A percentile compares a stretch with the other conserved stretches of the same genome.
These are phyloP conservation scores for Brachirus orientalis DNA, from an alignment of 2,113 vertebrate species.

Conservation along the genomic window DNA sequence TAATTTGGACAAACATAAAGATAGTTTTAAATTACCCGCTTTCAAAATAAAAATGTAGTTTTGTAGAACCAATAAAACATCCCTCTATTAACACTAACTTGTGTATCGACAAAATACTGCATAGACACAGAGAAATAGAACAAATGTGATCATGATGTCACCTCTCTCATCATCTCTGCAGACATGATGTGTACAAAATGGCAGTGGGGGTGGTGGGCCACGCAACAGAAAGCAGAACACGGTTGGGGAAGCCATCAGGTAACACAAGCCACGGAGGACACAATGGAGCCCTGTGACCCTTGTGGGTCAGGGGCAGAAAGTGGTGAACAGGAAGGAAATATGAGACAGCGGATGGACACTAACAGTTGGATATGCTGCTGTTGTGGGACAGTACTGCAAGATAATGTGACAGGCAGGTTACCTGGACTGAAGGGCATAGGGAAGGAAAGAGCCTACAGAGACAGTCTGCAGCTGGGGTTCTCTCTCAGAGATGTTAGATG, in stretches of 20 bases:
- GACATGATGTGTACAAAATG: not conserved
- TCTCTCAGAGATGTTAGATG: not conserved
- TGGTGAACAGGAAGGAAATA: conserved; percentile 79
- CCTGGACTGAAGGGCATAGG: conserved; percentile 50
- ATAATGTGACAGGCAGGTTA: conserved; percentile 73
- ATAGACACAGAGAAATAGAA: too few species aligned
- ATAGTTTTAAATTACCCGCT: too few species aligned
- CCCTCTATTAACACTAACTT: too few species aligned
- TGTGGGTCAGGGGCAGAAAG: conserved; percentile 53
- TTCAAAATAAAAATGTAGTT: too few species aligned
- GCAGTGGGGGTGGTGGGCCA: not conserved
- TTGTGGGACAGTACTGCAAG: conserved; percentile 48
- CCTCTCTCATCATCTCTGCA: not conserved
- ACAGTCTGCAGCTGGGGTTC: not conserved
- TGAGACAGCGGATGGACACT: conserved; percentile 69
- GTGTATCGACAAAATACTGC: too few species aligned
- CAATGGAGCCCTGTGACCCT: conserved; percentile 70
- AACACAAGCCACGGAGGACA: conserved; percentile 61
- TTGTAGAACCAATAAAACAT: too few species aligned
- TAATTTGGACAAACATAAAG: too few species aligned
- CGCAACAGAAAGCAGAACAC: conserved; percentile 24
- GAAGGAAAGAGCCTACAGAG: conserved; percentile 8
- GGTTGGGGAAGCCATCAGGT: conserved; percentile 71
- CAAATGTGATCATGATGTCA: too few species aligned
- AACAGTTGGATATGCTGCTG: conserved; percentile 63